phyloP scores from a whole-genome alignment of 2,797 vertebrate genomes.

The Anableps anableps region DNA sequence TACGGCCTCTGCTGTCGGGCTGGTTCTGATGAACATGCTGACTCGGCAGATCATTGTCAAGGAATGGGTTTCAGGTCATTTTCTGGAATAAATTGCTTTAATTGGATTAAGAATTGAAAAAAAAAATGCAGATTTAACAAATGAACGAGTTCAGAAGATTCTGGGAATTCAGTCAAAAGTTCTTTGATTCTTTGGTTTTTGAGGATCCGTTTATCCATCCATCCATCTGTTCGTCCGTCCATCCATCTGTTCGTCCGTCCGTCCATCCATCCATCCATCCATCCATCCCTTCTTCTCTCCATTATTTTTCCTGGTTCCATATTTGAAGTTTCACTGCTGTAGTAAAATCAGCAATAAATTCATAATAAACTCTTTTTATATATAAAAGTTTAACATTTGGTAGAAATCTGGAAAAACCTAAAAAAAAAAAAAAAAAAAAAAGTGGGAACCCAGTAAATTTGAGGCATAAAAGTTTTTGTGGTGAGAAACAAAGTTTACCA shows the following conservation, averaged over 20 bases:
- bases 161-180: no score
- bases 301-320: background rate
- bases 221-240: no score
- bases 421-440: background rate
- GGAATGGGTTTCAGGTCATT: background rate
- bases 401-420: background rate
- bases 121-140: background rate
- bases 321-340: background rate
- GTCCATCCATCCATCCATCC: no score
- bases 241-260: no score
- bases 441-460: background rate
- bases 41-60: no score
- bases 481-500: background rate
- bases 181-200: no score
- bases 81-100: background rate
- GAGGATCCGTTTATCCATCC: background rate
- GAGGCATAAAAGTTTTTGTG: background rate
- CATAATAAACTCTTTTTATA: background rate
- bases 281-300: background rate
- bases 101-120: no score
- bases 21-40: no score
- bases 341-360: background rate
- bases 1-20: no score
- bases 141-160: background rate
- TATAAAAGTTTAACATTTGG: background rate